Base-by-base conservation (phyloP, 2,797 vertebrate genomes). In the Peromyscus aztecus region DNA sequence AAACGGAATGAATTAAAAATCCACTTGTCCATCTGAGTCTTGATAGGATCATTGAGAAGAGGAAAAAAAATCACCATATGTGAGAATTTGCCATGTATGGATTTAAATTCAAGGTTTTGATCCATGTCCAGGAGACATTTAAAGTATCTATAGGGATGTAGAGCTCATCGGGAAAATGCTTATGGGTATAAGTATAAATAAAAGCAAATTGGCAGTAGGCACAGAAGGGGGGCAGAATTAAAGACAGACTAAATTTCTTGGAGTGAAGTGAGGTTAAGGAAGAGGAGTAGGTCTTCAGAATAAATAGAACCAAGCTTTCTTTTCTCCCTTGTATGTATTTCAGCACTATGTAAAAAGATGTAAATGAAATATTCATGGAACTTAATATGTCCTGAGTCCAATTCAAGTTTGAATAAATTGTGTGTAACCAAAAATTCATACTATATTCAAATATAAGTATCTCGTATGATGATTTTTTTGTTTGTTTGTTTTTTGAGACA, bases 341-440 rank as follows among this genome's bases (percentile, higher is more conserved):
- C 75, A 83, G 63, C 61, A 63, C 21, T 85, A 40, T 69, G 4
- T 93, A 80, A 85, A 90, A 57, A 67, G 75, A 17, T 19, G 34
- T 55, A 81, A 89, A 85, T 65, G 71, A 90, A 93, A 83, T 34
- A 40, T 49, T 85, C 46, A n/a, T 71, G 14, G 11, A 85, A 95
- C 92, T 95, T 85, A 24, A 55, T 89, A 34, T 63, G 77, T 65
- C 52, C 82, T 90, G 65, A 93, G 59, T 94, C 2, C 55, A 92
- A n/a, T 29, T 77, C 65, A 96, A 86, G 6, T 90, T 87, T 85
- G 78, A 84, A 80, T 77, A 55, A 75, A 89, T 73, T 91, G 61
- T 82, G 34, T 89, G 83, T 46, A 89, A 93, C 84, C 16, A 89
- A 94, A 94, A 94, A 89, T 88, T 77, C 87, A n/a, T 59, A 69